phyloP scores from a whole-genome alignment of 1,140 invertebrate species.

The Cotesia chilonis region DNA sequence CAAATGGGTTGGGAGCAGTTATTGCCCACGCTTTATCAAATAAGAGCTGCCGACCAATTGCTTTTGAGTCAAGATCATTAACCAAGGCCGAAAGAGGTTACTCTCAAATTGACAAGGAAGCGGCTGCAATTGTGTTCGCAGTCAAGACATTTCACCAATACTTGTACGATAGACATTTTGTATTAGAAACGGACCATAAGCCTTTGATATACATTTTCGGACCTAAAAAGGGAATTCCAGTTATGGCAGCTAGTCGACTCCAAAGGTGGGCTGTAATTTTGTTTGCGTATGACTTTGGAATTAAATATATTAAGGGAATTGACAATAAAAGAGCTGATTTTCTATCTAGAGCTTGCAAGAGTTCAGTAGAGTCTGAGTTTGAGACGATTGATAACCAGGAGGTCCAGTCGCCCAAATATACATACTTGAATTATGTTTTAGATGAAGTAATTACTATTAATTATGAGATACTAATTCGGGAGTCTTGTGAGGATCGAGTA shows the following conservation, averaged over 20 bases:
- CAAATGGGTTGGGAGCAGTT: constrained; percentile 14
- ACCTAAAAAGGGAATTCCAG: constrained; percentile 7
- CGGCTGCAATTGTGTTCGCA: constrained; percentile 10
- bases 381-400: not conserved
- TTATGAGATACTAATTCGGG: not conserved
- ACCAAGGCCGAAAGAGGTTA: constrained; percentile 18
- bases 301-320: constrained; percentile 18
- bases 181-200: constrained; percentile 24
- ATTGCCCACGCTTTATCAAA: constrained; percentile 14
- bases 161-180: constrained; percentile 16
- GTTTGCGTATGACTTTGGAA: constrained; percentile 10
- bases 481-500: constrained; percentile 19
- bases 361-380: not conserved
- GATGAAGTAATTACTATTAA: not conserved
- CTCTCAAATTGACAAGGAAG: constrained; percentile 21
- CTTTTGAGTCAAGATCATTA: constrained; percentile 15
- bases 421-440: not conserved
- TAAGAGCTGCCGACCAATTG: not conserved
- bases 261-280: constrained; percentile 25
- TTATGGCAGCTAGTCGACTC: constrained; percentile 21
- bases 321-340: constrained; percentile 20
- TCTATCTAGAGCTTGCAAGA: constrained; percentile 1
- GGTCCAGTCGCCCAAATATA: not conserved
- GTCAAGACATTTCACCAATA: constrained; percentile 24
- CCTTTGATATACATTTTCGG: constrained; percentile 25